These are phyloP conservation scores for Pelodytes ibericus DNA, from an alignment of 2,797 vertebrate species.

Conservation along the genomic window DNA sequence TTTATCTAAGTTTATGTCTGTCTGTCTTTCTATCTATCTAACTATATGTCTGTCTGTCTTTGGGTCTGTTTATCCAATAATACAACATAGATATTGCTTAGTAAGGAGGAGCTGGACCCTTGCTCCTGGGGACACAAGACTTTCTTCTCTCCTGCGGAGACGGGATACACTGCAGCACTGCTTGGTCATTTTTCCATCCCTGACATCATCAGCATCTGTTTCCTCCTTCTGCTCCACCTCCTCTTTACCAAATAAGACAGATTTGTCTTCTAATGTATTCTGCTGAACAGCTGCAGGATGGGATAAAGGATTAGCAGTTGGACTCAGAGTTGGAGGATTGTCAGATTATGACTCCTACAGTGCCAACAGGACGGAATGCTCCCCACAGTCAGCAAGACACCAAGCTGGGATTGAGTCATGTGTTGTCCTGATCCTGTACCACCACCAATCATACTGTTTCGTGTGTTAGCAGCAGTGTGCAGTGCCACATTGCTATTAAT, in stretches of 20 bases:
- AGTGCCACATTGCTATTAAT: no score
- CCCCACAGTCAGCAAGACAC: slow-evolving; percentile 13
- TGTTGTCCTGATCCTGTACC: no score
- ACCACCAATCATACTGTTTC: no score
- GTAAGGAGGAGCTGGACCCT: no score
- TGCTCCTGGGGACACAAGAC: no score
- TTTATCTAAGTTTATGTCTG: no score
- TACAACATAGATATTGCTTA: no score
- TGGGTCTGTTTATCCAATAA: no score
- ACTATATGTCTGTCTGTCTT: no score
- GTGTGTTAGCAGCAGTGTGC: no score
- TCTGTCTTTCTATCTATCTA: no score
- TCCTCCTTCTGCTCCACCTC: slow-evolving; percentile 19
- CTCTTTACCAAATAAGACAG: slow-evolving; percentile 13
- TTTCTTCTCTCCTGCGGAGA: no score
- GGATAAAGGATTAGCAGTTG: slow-evolving; percentile 31
- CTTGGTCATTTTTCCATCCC: neutral
- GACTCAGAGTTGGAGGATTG: slow-evolving; percentile 27
- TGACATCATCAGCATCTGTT: slow-evolving; percentile 36
- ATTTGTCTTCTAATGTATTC: slow-evolving; percentile 40
- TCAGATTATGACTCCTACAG: slow-evolving; percentile 35
- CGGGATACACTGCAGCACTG: neutral
- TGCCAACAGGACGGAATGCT: slow-evolving; percentile 15
- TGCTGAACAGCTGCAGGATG: slow-evolving; percentile 38
- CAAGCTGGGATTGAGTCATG: neutral